Conservation (phyloP, 1,140 invertebrate genomes). For the Cataglyphis hispanica region DNA sequence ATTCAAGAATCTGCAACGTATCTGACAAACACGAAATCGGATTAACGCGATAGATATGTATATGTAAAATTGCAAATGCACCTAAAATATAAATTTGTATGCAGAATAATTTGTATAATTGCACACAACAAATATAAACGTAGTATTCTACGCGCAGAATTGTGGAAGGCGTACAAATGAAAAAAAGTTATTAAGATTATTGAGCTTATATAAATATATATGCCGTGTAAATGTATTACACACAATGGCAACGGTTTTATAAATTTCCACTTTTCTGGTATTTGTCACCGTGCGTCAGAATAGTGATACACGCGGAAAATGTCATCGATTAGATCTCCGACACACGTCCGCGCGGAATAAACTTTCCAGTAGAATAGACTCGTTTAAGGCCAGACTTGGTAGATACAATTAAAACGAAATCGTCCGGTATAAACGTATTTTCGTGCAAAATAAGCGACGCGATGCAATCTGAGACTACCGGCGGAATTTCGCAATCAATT, state of each 20-base stretch:
- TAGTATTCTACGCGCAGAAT: neutral
- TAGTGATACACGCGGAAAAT: neutral
- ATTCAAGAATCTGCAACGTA: neutral
- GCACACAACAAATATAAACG: neutral
- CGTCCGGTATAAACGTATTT: neutral
- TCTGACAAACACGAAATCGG: neutral
- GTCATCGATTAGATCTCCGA: neutral
- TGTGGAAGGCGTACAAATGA: neutral
- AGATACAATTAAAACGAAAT: constrained; percentile 38
- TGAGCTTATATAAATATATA: constrained; percentile 9
- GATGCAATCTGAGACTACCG: neutral
- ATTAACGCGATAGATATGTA: neutral
- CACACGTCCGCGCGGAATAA: neutral
- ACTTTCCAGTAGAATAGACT: constrained; percentile 45
- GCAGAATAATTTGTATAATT: neutral
- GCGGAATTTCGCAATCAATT: constrained; percentile 32
- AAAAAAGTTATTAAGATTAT: constrained; percentile 23
- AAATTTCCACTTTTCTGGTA: neutral
- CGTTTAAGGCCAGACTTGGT: constrained; percentile 35
- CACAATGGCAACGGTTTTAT: neutral
- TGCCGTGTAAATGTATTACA: neutral
- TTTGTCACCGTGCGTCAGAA: neutral
- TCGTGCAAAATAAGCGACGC: neutral
- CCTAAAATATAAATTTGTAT: constrained; percentile 22
- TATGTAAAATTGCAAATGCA: neutral